Base-by-base conservation (phyloP, 2,797 vertebrate genomes). In the Artibeus lituratus region DNA sequence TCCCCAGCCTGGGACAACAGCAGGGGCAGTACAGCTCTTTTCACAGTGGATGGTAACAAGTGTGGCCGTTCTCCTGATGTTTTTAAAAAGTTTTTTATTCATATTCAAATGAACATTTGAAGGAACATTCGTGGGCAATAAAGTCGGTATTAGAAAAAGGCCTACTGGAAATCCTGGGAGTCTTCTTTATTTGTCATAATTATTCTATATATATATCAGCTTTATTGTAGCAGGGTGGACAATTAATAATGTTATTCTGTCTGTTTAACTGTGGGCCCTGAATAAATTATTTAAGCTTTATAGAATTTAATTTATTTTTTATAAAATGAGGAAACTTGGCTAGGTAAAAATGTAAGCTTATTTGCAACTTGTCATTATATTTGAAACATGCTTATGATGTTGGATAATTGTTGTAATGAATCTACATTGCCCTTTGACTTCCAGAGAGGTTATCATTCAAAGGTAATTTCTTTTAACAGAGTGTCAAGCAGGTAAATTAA, bases 251-350 rank as follows among this genome's bases (percentile, higher is more conserved):
- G 21, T 51, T 65, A 70, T 72, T 35, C 26, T 93, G 59, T 10
- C 21, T 72, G 18, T 10, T 19, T 53, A 44, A 74, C 3, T 83
- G 69, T 89, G 37, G 26, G 57, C 11, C 91, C 62, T 26, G 44
- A 86, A n/a, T 29, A 74, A 81, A 74, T 74, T 80, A 90, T 88
- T 77, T 85, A 42, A 24, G 18, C 26, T 85, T 73, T 49, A 57
- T 70, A 12, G 55, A 90, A 85, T 24, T 77, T 32, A 32, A 12
- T 76, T 84, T 39, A 11, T 76, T 87, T 93, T 69, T 15, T 70
- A 51, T 72, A 57, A 90, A 92, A 69, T 69, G 15, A 62, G 15
- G 15, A 37, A 49, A 21, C 51, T 47, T 70, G 10, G 1, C 3
- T 77, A 47, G 42, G 70, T 81, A 70, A 92, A 91, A 87, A 55